Base-by-base conservation (phyloP, 1,140 invertebrate genomes). In the Hycleus phaleratus region DNA sequence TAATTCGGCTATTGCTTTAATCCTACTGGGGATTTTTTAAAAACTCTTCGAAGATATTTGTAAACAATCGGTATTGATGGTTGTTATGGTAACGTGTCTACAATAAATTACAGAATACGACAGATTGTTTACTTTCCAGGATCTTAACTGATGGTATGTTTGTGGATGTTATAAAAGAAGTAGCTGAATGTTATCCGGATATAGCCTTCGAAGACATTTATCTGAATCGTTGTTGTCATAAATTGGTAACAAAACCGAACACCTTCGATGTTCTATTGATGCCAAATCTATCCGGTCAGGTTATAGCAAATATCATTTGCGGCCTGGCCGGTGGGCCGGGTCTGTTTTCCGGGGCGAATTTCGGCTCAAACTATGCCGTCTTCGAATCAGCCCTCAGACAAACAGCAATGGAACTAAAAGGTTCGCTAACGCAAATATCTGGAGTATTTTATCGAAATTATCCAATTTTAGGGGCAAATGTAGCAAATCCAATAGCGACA, bases 301-400 rank as follows among this genome's bases (percentile, higher is more conserved):
- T 98, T 69, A 82, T 98, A 7, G 93, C 97, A 71, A 98, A 98
- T 77, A 77, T 98, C 42, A 93, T 92, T 11, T 88, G 91, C 43
- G 96, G 96, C n/a, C 77, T 99, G 12, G 93, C 97, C 3, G 96
- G 96, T 10, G 97, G 97, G 2, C 93, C 96, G 25, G 97, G 97
- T 5, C 77, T 99, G 1, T 81, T 95, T 9, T 93, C 95, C 10
- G 96, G 95, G 38, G 85, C 87, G 66, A 97, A 97, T 74, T 95
- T 93, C 72, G 94, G 95, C 49, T 89, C 94, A 73, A 88, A 95
- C 71, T 92, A 89, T 68, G 91, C 92, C 9, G 82, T 95, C 3
- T 93, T 93, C 68, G 91, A 93, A 67, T 90, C 90, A 9, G 93
- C 91, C 12, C 94, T 93, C 26, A 82, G 93, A 67, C 95, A 95